Percentiles rank a stretch among this genome's conserved stretches.
These are phyloP conservation scores for Norana najaformis DNA, from an alignment of 2,888 invertebrate species.

Conservation along the genomic window DNA sequence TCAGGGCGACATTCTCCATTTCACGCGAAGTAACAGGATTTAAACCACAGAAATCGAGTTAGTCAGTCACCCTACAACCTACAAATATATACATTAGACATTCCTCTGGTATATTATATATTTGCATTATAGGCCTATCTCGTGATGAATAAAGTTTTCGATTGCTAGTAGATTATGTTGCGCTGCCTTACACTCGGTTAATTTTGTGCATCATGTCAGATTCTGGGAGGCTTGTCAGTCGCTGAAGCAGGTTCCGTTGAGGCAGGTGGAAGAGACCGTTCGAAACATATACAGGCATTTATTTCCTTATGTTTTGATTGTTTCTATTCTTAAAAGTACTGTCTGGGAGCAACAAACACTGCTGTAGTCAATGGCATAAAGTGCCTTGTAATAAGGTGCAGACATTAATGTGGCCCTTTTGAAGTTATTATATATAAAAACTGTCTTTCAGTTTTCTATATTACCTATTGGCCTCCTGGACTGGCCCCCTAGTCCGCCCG, in stretches of 20 bases:
- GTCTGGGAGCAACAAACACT: neutral
- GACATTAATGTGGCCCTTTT: neutral
- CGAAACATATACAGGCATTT: slow-evolving; percentile 60
- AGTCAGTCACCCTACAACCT: neutral
- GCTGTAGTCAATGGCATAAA: neutral
- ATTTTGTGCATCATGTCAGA: slow-evolving; percentile 65
- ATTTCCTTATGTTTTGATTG: neutral
- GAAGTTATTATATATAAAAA: neutral
- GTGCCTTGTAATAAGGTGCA: neutral
- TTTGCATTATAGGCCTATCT: neutral
- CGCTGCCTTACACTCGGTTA: neutral
- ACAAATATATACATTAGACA: no score
- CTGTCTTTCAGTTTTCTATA: neutral
- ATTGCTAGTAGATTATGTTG: neutral
- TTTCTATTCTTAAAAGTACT: neutral
- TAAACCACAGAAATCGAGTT: neutral
- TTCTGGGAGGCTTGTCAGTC: slow-evolving; percentile 86
- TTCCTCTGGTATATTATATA: no score
- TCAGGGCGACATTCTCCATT: no score
- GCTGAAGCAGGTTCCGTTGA: slow-evolving; percentile 83
- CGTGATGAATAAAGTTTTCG: neutral
- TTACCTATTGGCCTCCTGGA: neutral
- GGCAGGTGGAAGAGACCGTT: slow-evolving; percentile 66
- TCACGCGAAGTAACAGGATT: neutral
- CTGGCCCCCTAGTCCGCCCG: neutral